Conservation (phyloP, 2,888 invertebrate species). For the Tinea pellionella region DNA sequence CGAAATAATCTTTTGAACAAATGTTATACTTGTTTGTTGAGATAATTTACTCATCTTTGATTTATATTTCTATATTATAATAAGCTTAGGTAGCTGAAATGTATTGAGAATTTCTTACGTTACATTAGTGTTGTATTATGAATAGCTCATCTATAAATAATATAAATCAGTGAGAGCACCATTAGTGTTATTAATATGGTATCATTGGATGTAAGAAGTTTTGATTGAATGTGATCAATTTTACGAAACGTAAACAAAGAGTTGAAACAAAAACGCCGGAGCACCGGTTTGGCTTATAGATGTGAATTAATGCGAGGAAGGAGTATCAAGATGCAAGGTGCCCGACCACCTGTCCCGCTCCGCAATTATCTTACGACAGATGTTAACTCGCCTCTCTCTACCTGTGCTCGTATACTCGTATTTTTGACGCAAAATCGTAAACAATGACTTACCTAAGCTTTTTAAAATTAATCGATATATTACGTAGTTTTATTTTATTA, state of each 20-base stretch:
- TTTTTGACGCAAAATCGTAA: constrained; percentile 16
- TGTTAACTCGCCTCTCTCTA: constrained; percentile 34
- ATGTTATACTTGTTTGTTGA: background rate
- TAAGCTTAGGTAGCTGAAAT: background rate
- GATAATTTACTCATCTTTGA: background rate
- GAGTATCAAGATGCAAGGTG: constrained; percentile 48
- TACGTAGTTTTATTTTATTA: too few relatives aligned
- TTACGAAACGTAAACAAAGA: background rate
- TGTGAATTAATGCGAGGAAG: constrained; percentile 11
- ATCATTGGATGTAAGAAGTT: too few relatives aligned
- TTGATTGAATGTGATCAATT: background rate
- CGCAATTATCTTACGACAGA: constrained; percentile 61
- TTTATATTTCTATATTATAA: background rate
- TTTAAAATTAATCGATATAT: too few relatives aligned
- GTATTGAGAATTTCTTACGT: background rate
- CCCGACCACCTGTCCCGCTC: constrained; percentile 42
- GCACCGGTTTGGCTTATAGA: background rate
- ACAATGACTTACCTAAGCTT: constrained; percentile 19
- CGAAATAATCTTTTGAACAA: constrained; percentile 10
- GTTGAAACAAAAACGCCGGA: constrained; percentile 29
- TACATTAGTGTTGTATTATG: too few relatives aligned
- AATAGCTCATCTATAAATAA: too few relatives aligned
- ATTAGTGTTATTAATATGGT: too few relatives aligned
- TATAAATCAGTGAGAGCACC: too few relatives aligned
- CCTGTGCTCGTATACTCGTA: constrained; percentile 34